Evolutionary conservation across 2,888 invertebrate genomes (phyloP), one percentile per base, ranked within the genome.

Genomic region (Nemotelus pantherinus): DNA sequence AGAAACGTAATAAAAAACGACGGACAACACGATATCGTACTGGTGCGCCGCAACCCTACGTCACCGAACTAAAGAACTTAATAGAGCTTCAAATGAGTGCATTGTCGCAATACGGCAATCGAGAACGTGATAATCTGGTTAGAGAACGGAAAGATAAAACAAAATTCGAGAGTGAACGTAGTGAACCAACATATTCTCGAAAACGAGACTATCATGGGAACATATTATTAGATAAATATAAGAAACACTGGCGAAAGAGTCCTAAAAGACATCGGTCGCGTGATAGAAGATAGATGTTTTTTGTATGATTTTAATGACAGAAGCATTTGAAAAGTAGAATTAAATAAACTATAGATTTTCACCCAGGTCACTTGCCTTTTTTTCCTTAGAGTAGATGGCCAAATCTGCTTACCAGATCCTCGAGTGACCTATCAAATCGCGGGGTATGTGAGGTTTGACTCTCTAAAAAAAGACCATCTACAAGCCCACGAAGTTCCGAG

Each of bases 61-160:
- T 83, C 7, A 86, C 86, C 79, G 85, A 86, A 78, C 81, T 86
- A 47, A 82, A 85, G 7, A 83, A 84, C 68, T 79, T 87, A 53
- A 84, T 87, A 4, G 80, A 83, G 2, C 78, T 86, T 9, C 87
- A 87, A 82, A 87, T 87, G 87, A 81, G 84, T 76, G 85, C 86
- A 2, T 68, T 87, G 10, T 72, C 78, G n/a, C 82, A 83, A 68
- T 84, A 82, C 78, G 57, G 25, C 25, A 25, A 25, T 25, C 25
- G 25, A 25, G 25, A 25, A 25, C 25, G 25, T 25, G 25, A 82
- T 1, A 64, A 64, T 64, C 6, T 10, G 39, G 41, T 43, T 6
- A 64, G 7, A 1, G 64, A 64, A 43, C 41, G 0, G 25, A 65
- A 65, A 65, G 6, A 25, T 25, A 25, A 25, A 25, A 25, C 25